Conservation (phyloP, 2,797 vertebrate species). For the Falco cherrug region DNA sequence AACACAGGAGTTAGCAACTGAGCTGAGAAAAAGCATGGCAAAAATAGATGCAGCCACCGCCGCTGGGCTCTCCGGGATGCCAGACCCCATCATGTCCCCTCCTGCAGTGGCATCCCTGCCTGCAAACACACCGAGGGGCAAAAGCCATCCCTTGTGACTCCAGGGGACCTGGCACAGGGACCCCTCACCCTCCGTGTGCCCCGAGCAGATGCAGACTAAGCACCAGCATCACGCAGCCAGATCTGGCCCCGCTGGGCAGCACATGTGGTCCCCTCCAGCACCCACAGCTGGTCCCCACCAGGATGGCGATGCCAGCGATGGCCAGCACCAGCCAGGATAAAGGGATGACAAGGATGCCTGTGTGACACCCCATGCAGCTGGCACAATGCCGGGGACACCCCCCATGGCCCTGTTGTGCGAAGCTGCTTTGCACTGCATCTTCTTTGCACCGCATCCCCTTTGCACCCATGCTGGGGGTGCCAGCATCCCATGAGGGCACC, state of each 20-base stretch:
- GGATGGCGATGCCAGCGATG: accelerated
- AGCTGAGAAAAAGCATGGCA: background rate
- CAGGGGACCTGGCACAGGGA: background rate
- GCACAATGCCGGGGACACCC: background rate
- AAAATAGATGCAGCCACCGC: background rate
- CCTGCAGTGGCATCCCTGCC: background rate
- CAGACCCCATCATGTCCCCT: background rate
- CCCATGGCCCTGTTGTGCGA: background rate
- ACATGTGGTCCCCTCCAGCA: accelerated
- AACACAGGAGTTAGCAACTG: background rate
- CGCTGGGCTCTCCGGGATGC: accelerated
- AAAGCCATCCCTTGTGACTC: background rate
- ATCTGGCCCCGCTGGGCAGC: background rate
- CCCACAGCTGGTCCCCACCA: background rate
- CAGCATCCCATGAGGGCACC: background rate
- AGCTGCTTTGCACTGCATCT: background rate
- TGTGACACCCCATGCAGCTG: background rate
- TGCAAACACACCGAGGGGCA: background rate
- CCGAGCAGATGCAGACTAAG: background rate
- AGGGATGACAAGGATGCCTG: background rate
- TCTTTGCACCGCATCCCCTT: background rate
- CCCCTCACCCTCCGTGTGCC: background rate
- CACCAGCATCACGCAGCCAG: background rate
- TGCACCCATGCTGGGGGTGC: background rate
- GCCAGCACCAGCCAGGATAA: background rate